Evolutionary conservation across 1,140 invertebrate genomes (phyloP).

Genomic region (Megathymus violae): DNA sequence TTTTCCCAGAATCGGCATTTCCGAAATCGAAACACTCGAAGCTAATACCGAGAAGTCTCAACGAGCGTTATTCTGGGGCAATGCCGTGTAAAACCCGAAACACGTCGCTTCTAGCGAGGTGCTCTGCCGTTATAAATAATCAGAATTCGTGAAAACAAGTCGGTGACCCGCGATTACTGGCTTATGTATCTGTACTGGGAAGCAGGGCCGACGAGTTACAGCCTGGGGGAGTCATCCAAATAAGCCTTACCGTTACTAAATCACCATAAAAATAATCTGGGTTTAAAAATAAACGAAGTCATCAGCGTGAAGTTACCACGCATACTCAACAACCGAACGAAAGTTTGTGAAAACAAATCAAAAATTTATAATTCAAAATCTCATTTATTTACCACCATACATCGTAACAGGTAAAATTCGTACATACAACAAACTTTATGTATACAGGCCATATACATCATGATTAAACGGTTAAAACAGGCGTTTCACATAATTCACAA

Average conservation of each 20-base stretch:
- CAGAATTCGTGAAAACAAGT: conserved; percentile 69
- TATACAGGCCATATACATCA: conserved; percentile 47
- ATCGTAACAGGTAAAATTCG: conserved; percentile 64
- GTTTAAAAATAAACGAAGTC: neutral
- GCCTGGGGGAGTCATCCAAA: conserved; percentile 15
- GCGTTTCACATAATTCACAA: conserved; percentile 56
- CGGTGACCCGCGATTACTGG: conserved; percentile 64
- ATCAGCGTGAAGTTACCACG: too few species aligned
- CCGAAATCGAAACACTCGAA: conserved; percentile 78
- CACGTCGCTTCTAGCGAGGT: conserved; percentile 70
- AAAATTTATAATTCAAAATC: conserved; percentile 48
- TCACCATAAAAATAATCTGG: neutral
- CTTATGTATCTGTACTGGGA: conserved; percentile 40
- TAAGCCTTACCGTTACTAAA: neutral
- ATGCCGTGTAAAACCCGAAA: conserved; percentile 72
- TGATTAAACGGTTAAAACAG: conserved; percentile 51
- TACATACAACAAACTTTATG: conserved; percentile 56
- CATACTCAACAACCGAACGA: neutral
- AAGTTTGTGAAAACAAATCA: conserved; percentile 38
- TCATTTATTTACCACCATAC: conserved; percentile 67
- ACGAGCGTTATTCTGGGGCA: conserved; percentile 74
- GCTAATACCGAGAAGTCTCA: conserved; percentile 74
- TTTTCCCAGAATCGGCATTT: conserved; percentile 78
- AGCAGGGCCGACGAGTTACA: conserved; percentile 24
- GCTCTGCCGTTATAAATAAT: conserved; percentile 71